A percentile compares a stretch with the other conserved stretches of the same genome.
phyloP scores from a whole-genome alignment of 2,113 vertebrate genomes.

The Amazona guildingii region DNA sequence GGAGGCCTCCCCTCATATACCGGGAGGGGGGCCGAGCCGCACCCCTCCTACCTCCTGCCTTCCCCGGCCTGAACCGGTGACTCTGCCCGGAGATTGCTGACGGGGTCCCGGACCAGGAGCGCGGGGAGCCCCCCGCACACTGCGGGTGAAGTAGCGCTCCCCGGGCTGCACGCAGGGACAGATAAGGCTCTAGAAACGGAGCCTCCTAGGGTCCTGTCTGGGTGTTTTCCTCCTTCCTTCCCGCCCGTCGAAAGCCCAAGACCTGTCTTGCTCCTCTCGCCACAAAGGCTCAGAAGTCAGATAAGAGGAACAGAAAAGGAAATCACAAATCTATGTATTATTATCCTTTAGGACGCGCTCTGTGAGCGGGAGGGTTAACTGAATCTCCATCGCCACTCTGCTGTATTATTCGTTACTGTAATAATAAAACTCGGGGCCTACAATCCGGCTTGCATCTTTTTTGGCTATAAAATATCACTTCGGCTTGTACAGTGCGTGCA shows the following conservation, averaged over 20 bases:
- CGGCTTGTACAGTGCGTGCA: background rate
- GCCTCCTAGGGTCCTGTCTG: background rate
- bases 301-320: background rate
- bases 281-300: slow-evolving; percentile 3
- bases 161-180: background rate
- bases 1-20: background rate
- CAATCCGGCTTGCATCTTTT: background rate
- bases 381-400: background rate
- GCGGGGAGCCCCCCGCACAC: background rate
- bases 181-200: background rate
- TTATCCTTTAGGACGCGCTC: background rate
- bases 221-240: slow-evolving; percentile 11
- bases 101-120: background rate
- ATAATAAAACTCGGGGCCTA: slow-evolving; percentile 55
- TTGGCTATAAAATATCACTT: background rate
- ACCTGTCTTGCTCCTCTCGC: background rate
- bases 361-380: slow-evolving; percentile 3
- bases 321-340: background rate
- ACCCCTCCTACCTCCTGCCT: background rate
- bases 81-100: background rate
- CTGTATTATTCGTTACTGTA: background rate
- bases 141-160: background rate
- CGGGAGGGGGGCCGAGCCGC: background rate
- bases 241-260: background rate
- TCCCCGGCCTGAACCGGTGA: background rate